Base-by-base conservation (phyloP, 1,140 invertebrate species). In the Drosophila sp. region DNA sequence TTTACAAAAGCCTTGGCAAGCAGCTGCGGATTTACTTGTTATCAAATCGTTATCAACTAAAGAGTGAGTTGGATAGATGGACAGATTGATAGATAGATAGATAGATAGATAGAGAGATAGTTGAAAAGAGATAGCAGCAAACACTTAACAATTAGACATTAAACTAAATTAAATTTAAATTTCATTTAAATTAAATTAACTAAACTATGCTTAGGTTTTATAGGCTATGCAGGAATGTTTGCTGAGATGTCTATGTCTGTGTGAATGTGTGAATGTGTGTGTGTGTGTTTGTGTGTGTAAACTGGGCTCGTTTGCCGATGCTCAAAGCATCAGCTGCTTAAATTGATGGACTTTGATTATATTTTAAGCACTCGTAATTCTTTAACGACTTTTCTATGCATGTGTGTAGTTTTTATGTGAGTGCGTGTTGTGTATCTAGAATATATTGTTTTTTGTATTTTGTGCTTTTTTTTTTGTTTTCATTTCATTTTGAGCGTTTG, bases 81-180 rank as follows among this genome's bases (percentile, higher is more conserved):
- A 46, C 1, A 4, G n/a, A 27, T 8, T 7, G 18, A 50, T n/a
- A 50, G 53, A 45, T 2, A 1, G 40, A 27, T 41, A n/a, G n/a
- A n/a, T n/a, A n/a, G n/a, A n/a, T n/a, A n/a, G n/a, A n/a, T n/a
- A n/a, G n/a, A n/a, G n/a, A n/a, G n/a, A 36, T 9, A 36, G 8
- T 25, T 13, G 9, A 36, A 41, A 4, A 45, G 32, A 54, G 40
- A 62, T 16, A 59, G 46, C 13, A 18, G 48, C 56, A 57, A 86
- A 87, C 82, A 82, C 83, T 89, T 87, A 87, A 57, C 48, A 64
- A 72, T 57, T 81, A 87, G 53, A 21, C 66, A 84, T 84, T 87
- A 87, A 82, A 89, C 82, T 87, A 87, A 89, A 89, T 63, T 89
- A 89, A 89, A 89, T 87, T 89, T 89, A 89, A 89, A 87, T 87